Percentiles rank a stretch among this genome's conserved stretches.
phyloP scores from a whole-genome alignment of 2,113 vertebrate species.

The Mesembrinibis cayennensis region DNA sequence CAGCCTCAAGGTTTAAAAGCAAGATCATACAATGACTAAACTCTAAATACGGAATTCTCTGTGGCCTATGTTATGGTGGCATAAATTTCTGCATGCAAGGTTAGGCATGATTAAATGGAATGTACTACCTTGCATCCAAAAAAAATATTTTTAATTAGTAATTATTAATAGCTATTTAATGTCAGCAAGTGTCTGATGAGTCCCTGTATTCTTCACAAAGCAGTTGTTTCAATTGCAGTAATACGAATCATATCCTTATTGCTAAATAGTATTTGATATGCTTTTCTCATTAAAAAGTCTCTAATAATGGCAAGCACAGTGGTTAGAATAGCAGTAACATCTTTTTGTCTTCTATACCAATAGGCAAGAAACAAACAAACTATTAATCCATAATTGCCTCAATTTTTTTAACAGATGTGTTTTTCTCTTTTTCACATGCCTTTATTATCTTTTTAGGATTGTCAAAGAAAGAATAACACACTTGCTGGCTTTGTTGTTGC shows the following conservation, averaged over 20 bases:
- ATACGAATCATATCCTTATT: not conserved
- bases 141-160: not conserved
- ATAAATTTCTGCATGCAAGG: not conserved
- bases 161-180: not conserved
- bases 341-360: not conserved
- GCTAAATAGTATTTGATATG: not conserved
- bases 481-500: not conserved
- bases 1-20: not conserved
- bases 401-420: not conserved
- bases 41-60: not conserved
- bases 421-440: not conserved
- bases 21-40: not conserved
- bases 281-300: not conserved
- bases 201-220: not conserved
- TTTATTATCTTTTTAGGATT: not conserved
- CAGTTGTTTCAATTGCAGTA: not conserved
- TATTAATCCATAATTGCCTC: not conserved
- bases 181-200: not conserved
- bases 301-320: not conserved
- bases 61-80: fast-evolving
- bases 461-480: not conserved
- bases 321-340: not conserved
- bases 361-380: not conserved
- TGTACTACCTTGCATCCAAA: not conserved
- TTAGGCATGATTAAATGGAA: not conserved